These are phyloP conservation scores for Trimorus sp. DNA, from an alignment of 2,888 invertebrate species.

Conservation along the genomic window DNA sequence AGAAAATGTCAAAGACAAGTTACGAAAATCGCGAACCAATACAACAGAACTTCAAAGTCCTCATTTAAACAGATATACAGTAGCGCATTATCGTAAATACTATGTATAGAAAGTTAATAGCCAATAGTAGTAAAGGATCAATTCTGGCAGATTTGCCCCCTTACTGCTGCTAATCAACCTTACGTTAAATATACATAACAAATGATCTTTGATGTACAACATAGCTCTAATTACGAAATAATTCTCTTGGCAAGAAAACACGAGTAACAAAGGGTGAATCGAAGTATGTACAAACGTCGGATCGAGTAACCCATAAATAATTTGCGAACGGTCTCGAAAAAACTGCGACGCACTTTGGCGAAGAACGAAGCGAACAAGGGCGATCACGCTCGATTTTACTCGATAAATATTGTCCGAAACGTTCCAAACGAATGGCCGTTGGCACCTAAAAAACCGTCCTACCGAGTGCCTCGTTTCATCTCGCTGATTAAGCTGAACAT, in stretches of 20 bases:
- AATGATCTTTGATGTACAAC: constrained; percentile 59
- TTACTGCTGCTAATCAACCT: constrained; percentile 7
- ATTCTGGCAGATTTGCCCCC: too few species aligned
- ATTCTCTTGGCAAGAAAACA: constrained; percentile 64
- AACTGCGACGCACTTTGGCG: constrained; percentile 59
- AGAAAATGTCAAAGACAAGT: too few species aligned
- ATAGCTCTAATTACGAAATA: constrained; percentile 52
- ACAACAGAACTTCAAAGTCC: constrained; percentile 34
- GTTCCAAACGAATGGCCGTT: not conserved
- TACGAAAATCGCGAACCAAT: constrained; percentile 21
- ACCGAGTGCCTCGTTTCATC: too few species aligned
- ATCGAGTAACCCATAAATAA: constrained; percentile 40
- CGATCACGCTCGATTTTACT: constrained; percentile 15
- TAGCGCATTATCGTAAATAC: constrained; percentile 32
- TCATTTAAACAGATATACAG: constrained; percentile 22
- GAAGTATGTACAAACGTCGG: constrained; percentile 45
- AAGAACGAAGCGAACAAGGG: constrained; percentile 6
- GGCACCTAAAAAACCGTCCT: not conserved
- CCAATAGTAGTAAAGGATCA: too few species aligned
- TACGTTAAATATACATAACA: constrained; percentile 54
- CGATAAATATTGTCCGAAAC: not conserved
- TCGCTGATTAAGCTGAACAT: constrained; percentile 15
- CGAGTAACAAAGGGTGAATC: constrained; percentile 41
- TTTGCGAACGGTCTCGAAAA: constrained; percentile 20
- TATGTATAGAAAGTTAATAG: constrained; percentile 16